phyloP scores from a whole-genome alignment of 2,113 vertebrate species.

The Nettapus auritus region DNA sequence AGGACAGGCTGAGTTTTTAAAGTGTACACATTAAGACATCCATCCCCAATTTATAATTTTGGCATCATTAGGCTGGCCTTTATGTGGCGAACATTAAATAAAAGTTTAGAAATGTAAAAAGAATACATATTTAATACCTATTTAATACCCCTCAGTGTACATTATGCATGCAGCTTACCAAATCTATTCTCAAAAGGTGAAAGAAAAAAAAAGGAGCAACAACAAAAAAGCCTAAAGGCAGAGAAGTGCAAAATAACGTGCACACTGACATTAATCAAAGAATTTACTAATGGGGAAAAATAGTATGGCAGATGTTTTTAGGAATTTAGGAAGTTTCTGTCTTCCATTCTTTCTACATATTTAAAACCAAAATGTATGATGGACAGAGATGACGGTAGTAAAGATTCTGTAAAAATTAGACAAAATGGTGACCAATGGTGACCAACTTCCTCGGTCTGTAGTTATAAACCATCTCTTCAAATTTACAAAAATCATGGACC shows the following conservation, averaged over 20 bases:
- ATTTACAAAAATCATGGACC: background rate
- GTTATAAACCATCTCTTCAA: background rate
- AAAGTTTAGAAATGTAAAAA: background rate
- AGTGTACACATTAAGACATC: background rate
- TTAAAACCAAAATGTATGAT: background rate
- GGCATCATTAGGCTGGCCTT: background rate
- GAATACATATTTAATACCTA: background rate
- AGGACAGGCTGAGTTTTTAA: background rate
- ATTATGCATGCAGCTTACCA: background rate
- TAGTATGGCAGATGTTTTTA: background rate
- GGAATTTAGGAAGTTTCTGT: background rate
- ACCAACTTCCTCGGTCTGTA: background rate
- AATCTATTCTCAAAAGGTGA: background rate
- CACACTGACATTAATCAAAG: background rate
- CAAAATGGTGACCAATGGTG: background rate
- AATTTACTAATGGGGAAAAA: background rate
- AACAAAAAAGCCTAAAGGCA: background rate
- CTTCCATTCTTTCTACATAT: background rate
- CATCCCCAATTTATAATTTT: background rate
- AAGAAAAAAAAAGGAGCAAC: background rate
- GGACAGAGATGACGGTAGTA: background rate
- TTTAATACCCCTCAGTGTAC: background rate
- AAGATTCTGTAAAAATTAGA: constrained; percentile 2
- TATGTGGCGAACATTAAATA: background rate
- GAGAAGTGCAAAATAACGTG: background rate